Base-by-base conservation (phyloP, 2,888 invertebrate genomes). In the Leptopilina myrica region DNA sequence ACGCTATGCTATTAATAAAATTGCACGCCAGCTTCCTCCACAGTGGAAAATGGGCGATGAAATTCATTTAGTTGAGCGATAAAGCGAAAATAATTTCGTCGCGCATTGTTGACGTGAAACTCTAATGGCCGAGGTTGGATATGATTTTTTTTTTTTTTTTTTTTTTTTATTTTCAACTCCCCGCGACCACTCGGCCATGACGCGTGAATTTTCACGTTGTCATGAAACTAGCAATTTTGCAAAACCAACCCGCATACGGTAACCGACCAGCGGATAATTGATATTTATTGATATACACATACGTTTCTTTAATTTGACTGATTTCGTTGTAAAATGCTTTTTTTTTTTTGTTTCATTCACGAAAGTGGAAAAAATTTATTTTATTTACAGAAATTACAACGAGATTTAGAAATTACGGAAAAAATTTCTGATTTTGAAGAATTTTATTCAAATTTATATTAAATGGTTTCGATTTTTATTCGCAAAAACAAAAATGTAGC, bases 41-140 rank as follows among this genome's bases (percentile, higher is more conserved):
- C 56, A 26, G 56, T 56, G 73, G 73, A 73, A 73, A 73, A 73
- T 73, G 73, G 73, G 33, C 73, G 56, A 73, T 76, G 76, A 64
- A 81, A 85, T 85, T 86, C 84, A 86, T 86, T 84, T 83, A 83
- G 78, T 79, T 76, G 53, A 53, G 80, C 81, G 82, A 82, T 83
- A 82, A 82, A 82, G 79, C 83, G 84, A 81, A 83, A 86, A 85
- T 85, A 82, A 84, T 86, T 76, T 78, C 76, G 49, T 78, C 76
- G 69, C 66, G 67, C 64, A 76, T 76, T 79, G 80, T 78, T 66
- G 66, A 66, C 66, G 78, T 65, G 79, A 46, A 59, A 77, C 77
- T 81, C 75, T 80, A 83, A 84, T 82, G 76, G 80, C 62, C 81
- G 76, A 62, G 59, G 81, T 67, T 49, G 80, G 76, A 75, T 76